Conservation (phyloP, 2,888 invertebrate species). For the Liopterus haemorrhoidalis region DNA sequence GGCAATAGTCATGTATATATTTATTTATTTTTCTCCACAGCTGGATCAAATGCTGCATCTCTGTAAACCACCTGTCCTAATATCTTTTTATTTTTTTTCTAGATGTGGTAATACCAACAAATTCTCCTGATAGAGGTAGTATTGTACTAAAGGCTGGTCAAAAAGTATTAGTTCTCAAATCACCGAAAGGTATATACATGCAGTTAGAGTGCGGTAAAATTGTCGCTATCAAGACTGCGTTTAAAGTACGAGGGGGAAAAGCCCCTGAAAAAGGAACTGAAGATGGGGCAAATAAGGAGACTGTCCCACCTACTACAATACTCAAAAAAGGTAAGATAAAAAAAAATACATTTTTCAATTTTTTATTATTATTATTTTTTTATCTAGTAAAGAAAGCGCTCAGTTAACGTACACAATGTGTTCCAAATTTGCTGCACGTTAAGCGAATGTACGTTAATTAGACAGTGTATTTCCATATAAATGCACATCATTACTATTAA, state of each 20-base stretch:
- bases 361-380: neutral
- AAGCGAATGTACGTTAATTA: too few species aligned
- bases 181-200: constrained; percentile 94
- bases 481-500: neutral
- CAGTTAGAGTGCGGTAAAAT: constrained; percentile 91
- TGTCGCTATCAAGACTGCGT: constrained; percentile 79
- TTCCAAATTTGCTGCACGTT: too few species aligned
- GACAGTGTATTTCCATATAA: too few species aligned
- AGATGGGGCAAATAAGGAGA: constrained; percentile 39
- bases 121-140: constrained; percentile 81
- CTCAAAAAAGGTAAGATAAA: constrained; percentile 28
- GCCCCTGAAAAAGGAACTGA: constrained; percentile 45
- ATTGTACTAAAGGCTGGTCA: constrained; percentile 91
- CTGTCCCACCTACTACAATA: constrained; percentile 7
- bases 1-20: too few species aligned
- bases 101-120: constrained; percentile 90
- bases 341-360: too few species aligned
- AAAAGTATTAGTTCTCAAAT: constrained; percentile 89
- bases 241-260: constrained; percentile 58
- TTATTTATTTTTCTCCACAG: too few species aligned
- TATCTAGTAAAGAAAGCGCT: too few species aligned
- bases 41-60: too few species aligned
- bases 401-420: too few species aligned
- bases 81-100: too few species aligned
- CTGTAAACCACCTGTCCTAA: too few species aligned